Evolutionary conservation across 2,113 vertebrate genomes (phyloP).

Genomic region (Passer montanus): DNA sequence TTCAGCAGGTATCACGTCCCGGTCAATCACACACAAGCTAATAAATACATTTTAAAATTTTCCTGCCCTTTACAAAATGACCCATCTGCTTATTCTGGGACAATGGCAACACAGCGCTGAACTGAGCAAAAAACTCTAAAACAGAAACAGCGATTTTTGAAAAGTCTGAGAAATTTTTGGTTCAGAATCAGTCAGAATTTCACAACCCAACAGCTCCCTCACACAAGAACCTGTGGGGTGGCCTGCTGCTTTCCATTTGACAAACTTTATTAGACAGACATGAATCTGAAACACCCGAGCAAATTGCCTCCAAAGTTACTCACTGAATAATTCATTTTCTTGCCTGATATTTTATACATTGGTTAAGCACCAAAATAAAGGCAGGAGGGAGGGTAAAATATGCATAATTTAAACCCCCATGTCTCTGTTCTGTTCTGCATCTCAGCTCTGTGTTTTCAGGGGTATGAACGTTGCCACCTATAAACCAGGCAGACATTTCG

Average conservation of each 20-base stretch:
- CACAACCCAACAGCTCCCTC: not conserved
- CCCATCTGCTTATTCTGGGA: not conserved
- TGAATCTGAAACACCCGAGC: not conserved
- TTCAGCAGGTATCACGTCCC: not conserved
- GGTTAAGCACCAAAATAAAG: not conserved
- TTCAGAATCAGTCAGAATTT: not conserved
- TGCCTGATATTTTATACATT: slow-evolving; percentile 27
- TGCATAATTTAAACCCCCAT: not conserved
- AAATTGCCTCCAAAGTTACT: not conserved
- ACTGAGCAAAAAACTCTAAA: too few relatives aligned
- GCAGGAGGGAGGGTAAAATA: not conserved
- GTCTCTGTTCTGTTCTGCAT: not conserved
- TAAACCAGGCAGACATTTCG: not conserved
- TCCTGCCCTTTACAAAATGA: not conserved
- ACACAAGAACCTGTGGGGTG: not conserved
- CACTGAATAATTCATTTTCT: slow-evolving; percentile 30
- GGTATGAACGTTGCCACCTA: not conserved
- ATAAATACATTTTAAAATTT: not conserved
- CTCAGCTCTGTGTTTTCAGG: not conserved
- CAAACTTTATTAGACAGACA: not conserved
- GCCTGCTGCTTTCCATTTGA: not conserved
- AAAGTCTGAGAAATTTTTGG: not conserved
- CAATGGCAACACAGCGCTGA: not conserved
- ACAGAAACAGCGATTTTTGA: not conserved
- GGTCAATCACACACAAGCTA: not conserved